Conservation (phyloP, 2,113 vertebrate genomes). For the Zeus faber region DNA sequence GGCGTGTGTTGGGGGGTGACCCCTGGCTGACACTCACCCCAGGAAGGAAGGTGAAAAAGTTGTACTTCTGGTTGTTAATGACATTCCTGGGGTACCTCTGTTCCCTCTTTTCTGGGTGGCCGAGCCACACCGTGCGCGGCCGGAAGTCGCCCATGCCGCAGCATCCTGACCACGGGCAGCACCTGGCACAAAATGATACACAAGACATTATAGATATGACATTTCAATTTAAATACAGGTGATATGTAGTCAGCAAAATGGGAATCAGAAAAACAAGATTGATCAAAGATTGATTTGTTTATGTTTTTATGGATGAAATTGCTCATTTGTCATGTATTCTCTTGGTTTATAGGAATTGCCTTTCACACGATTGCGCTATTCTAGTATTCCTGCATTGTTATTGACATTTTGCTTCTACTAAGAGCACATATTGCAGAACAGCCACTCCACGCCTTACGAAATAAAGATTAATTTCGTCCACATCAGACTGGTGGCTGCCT, state of each 20-base stretch:
- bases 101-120: constrained; percentile 95
- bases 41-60: constrained; percentile 95
- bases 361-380: no score
- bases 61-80: constrained; percentile 99
- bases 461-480: constrained; percentile 53
- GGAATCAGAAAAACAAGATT: no score
- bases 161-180: constrained; percentile 90
- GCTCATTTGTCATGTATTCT: no score
- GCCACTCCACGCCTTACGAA: neutral
- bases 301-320: no score
- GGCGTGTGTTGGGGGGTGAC: constrained; percentile 28
- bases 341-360: no score
- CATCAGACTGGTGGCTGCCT: constrained; percentile 16
- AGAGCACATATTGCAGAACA: no score
- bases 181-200: constrained; percentile 67
- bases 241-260: no score
- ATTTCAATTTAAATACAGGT: no score
- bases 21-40: constrained; percentile 79
- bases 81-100: constrained; percentile 96
- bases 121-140: constrained; percentile 94
- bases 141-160: constrained; percentile 90
- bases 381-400: no score
- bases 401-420: no score
- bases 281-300: no score
- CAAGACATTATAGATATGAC: no score